These are phyloP conservation scores for Hydroisotoma schaefferi DNA, from an alignment of 2,888 invertebrate genomes.

Conservation along the genomic window DNA sequence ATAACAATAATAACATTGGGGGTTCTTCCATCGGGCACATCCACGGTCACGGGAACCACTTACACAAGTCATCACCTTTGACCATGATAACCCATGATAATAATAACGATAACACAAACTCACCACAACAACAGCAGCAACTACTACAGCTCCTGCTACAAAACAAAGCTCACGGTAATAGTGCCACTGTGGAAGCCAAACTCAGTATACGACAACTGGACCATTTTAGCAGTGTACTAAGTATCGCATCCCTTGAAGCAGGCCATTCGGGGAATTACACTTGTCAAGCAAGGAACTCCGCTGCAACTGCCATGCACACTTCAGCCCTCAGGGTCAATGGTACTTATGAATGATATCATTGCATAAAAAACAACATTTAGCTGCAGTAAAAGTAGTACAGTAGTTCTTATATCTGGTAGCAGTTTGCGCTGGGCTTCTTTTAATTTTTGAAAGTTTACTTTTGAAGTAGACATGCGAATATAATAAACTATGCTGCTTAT, in stretches of 20 bases:
- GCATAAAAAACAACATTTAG: constrained; percentile 9
- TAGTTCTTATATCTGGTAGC: too few relatives aligned
- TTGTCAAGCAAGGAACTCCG: constrained; percentile 56
- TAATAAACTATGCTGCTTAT: too few relatives aligned
- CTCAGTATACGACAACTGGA: constrained; percentile 61
- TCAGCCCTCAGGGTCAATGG: constrained; percentile 58
- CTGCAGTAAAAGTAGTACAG: neutral
- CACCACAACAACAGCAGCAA: too few relatives aligned
- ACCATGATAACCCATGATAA: too few relatives aligned
- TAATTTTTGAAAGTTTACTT: too few relatives aligned
- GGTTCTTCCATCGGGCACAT: constrained; percentile 17
- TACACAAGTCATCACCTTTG: too few relatives aligned
- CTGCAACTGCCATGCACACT: constrained; percentile 54
- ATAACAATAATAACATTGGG: constrained; percentile 20
- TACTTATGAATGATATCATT: constrained; percentile 48
- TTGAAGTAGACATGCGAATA: too few relatives aligned
- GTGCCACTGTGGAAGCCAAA: constrained; percentile 50
- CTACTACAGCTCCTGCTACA: too few relatives aligned
- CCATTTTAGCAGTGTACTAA: constrained; percentile 60
- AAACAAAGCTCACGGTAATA: constrained; percentile 28
- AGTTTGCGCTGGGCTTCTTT: too few relatives aligned
- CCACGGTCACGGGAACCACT: constrained; percentile 17
- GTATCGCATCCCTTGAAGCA: constrained; percentile 57
- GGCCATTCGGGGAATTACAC: constrained; percentile 58
- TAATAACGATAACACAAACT: too few relatives aligned